Evolutionary conservation across 1,140 invertebrate genomes (phyloP).

Genomic region (Drosophila lacertosa): DNA sequence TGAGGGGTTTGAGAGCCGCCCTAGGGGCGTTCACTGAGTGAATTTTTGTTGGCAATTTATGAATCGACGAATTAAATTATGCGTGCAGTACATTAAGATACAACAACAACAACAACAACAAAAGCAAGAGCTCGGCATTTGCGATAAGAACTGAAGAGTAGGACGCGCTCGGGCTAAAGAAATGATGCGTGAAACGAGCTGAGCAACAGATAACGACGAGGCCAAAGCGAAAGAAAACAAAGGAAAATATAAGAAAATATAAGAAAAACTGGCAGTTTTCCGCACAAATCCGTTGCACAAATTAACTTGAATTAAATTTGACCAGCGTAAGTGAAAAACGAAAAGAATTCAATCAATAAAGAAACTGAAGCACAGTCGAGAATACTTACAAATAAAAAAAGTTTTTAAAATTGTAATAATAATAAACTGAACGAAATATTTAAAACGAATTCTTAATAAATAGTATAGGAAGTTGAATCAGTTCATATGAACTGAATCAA

Average conservation of each 20-base stretch:
- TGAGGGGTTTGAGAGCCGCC: not conserved
- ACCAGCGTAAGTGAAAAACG: not conserved
- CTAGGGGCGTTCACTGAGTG: slow-evolving; percentile 39
- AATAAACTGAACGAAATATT: too few relatives aligned
- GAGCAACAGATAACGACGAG: slow-evolving; percentile 62
- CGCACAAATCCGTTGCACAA: slow-evolving; percentile 19
- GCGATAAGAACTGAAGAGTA: slow-evolving; percentile 26
- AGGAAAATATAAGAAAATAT: slow-evolving; percentile 6
- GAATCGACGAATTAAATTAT: slow-evolving; percentile 79
- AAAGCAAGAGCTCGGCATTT: not conserved
- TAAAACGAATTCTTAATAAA: too few relatives aligned
- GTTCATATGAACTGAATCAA: not conserved
- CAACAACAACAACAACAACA: slow-evolving; percentile 18
- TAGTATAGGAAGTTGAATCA: too few relatives aligned
- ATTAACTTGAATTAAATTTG: slow-evolving; percentile 5
- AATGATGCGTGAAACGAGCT: slow-evolving; percentile 72
- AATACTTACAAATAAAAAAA: too few relatives aligned
- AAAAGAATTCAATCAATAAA: not conserved
- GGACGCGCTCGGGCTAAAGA: not conserved
- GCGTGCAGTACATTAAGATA: slow-evolving; percentile 69
- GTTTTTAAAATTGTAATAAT: too few relatives aligned
- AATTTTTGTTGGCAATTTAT: slow-evolving; percentile 68
- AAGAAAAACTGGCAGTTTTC: slow-evolving; percentile 17
- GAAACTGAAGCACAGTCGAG: too few relatives aligned
- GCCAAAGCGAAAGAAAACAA: slow-evolving; percentile 1